phyloP scores from a whole-genome alignment of 2,113 vertebrate genomes.

The Urocolius indicus region DNA sequence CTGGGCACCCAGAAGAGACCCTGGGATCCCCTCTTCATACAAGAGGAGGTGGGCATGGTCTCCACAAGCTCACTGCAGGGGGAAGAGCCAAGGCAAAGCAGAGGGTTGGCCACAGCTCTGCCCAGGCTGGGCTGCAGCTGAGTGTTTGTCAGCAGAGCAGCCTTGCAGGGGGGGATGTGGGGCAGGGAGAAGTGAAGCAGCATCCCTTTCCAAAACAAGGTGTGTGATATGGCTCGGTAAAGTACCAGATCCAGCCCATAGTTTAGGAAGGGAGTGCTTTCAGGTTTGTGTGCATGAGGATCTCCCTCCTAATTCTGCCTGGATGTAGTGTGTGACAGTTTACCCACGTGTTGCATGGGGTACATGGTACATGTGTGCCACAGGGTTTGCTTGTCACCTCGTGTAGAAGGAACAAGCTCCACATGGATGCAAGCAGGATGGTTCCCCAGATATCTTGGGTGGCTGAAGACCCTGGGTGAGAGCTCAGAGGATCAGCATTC shows the following conservation, averaged over 20 bases:
- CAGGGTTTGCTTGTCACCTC: not conserved
- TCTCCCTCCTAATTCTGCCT: not conserved
- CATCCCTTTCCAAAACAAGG: not conserved
- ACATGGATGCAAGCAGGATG: not conserved
- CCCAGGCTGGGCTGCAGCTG: not conserved
- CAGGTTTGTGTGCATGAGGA: not conserved
- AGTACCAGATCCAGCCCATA: accelerated
- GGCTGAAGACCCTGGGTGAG: not conserved
- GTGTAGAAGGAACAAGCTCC: not conserved
- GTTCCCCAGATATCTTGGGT: not conserved
- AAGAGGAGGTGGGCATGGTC: not conserved
- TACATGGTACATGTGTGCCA: no score
- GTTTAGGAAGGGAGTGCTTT: not conserved
- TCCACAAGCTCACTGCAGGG: not conserved
- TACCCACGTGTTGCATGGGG: accelerated
- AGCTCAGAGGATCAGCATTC: not conserved
- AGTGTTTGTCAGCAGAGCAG: not conserved
- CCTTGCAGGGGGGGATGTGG: not conserved
- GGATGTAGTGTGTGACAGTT: not conserved
- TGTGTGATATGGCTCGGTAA: not conserved
- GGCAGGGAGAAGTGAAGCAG: accelerated
- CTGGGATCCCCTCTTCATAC: not conserved
- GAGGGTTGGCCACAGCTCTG: not conserved
- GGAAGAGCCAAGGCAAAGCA: not conserved
- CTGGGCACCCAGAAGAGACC: accelerated